Evolutionary conservation across 2,797 vertebrate genomes (phyloP).

Genomic region (Ispidina picta): DNA sequence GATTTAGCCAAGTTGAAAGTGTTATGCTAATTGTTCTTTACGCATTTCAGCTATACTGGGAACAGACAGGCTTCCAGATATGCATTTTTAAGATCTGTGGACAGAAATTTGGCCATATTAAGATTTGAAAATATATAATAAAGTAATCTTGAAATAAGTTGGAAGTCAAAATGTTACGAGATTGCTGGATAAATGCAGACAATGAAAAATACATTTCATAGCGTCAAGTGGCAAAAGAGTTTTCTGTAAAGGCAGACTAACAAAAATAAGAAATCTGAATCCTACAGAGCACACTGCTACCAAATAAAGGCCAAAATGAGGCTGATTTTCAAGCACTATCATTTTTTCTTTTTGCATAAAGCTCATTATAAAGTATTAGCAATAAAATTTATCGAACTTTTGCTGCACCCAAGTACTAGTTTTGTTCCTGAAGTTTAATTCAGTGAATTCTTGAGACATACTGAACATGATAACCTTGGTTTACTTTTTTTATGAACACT

Average conservation of each 20-base stretch:
- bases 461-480: neutral
- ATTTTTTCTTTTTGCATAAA: neutral
- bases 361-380: neutral
- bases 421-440: neutral
- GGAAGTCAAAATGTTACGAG: constrained; percentile 18
- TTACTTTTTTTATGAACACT: neutral
- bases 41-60: neutral
- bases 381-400: neutral
- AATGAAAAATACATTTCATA: neutral
- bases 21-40: neutral
- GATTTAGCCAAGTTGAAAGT: neutral
- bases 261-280: constrained; percentile 12
- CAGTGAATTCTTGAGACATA: neutral
- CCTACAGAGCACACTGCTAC: neutral
- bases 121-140: constrained; percentile 24
- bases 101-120: constrained; percentile 48
- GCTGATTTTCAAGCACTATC: neutral
- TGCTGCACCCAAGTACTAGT: neutral
- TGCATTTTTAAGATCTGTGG: constrained; percentile 13
- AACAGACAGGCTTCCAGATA: constrained; percentile 26
- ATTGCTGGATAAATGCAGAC: constrained; percentile 3
- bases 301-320: constrained; percentile 1
- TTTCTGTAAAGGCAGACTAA: constrained; percentile 16
- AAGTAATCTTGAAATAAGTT: neutral
- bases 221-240: neutral